Evolutionary conservation across 2,113 vertebrate species (phyloP).

Genomic region (Oxyruncus cristatus): DNA sequence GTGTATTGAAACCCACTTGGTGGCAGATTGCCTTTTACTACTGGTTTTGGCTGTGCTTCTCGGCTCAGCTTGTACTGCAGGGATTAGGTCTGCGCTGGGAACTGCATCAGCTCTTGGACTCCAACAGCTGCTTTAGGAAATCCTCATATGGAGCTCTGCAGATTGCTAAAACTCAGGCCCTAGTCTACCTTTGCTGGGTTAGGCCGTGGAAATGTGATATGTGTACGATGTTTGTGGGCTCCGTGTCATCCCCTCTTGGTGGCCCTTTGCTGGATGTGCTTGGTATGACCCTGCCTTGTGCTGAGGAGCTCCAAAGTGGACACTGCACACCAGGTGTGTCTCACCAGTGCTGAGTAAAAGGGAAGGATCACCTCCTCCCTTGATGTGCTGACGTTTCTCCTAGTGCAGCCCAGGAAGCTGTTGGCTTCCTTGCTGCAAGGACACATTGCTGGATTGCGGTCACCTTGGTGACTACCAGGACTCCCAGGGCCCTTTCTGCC

Average conservation of each 20-base stretch:
- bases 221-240: fast-evolving
- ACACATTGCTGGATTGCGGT: not conserved
- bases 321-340: not conserved
- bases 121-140: not conserved
- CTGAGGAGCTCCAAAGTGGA: not conserved
- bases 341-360: not conserved
- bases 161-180: not conserved
- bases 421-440: not conserved
- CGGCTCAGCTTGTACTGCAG: not conserved
- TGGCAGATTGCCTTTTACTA: not conserved
- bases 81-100: not conserved
- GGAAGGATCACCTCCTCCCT: not conserved
- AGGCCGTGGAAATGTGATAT: not conserved
- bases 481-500: not conserved
- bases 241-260: not conserved
- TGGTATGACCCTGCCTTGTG: fast-evolving
- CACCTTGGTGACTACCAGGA: not conserved
- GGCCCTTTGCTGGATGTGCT: not conserved
- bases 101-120: not conserved
- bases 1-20: not conserved
- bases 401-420: not conserved
- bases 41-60: not conserved
- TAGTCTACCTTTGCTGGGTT: not conserved
- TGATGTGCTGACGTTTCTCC: not conserved
- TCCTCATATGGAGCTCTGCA: not conserved